Base-by-base conservation (phyloP, 2,888 invertebrate species). In the Andrena haemorrhoa region DNA sequence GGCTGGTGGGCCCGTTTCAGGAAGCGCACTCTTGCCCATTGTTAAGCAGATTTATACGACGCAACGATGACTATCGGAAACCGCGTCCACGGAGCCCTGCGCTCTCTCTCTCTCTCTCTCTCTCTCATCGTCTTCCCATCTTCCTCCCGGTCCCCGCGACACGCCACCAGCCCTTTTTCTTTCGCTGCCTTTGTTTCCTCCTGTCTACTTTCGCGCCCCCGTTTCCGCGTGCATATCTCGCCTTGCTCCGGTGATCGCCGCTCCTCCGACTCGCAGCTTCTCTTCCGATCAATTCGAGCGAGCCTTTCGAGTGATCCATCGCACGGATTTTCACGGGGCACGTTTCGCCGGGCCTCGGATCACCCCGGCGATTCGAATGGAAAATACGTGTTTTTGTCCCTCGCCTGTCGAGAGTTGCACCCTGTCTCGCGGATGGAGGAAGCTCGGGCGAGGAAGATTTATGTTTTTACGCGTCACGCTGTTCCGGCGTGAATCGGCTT, bases 11-110 rank as follows among this genome's bases (percentile, higher is more conserved):
- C 75, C 58, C 75, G 63, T 69, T 79, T 80, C 72, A 74, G 79
- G 71, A 75, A 82, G 77, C 75, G 82, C 82, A 83, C 84, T 85
- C 80, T 58, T 63, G 82, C 69, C 87, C 85, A 86, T 90, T 90
- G 90, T 90, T 89, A 87, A 89, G 85, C 84, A 89, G 87, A 89
- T 89, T 90, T 89, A 88, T 90, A 88, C 75, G 88, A 89, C 85
- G 85, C 86, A 79, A 74, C 86, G 88, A 90, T 90, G 89, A 89
- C 86, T 87, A 85, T 89, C 89, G 84, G 85, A 85, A 90, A 88
- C 79, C 84, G 77, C 84, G 75, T 88, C 68, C 70, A 68, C 75
- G 64, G 65, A 71, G 64, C 72, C 65, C 82, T 56, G 72, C 68
- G 63, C 76, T 26, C 78, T 77, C 82, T 56, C 78, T 77, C 79